phyloP scores from a whole-genome alignment of 1,140 invertebrate genomes.

The Listronotus oregonensis region DNA sequence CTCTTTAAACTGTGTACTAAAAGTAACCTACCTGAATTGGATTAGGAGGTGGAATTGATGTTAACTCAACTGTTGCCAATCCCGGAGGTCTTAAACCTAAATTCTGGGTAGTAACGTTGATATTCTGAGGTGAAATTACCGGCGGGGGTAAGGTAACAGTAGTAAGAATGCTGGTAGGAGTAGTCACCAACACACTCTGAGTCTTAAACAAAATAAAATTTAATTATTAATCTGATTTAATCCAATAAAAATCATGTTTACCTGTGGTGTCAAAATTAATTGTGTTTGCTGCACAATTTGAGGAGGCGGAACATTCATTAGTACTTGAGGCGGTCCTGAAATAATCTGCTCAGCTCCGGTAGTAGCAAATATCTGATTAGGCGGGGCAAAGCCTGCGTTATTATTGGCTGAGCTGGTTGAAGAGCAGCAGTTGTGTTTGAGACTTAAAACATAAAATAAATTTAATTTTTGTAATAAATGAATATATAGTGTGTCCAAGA shows the following conservation, averaged over 20 bases:
- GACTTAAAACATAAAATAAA: not conserved
- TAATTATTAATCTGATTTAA: not conserved
- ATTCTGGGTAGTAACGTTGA: conserved; percentile 13
- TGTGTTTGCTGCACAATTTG: conserved; percentile 45
- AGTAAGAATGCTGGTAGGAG: conserved; percentile 44
- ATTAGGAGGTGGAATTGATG: conserved; percentile 54
- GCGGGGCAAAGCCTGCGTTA: conserved; percentile 14
- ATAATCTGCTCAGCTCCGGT: conserved; percentile 41
- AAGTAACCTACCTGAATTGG: conserved; percentile 54
- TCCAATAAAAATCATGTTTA: conserved; percentile 3
- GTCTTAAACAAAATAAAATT: conserved; percentile 18
- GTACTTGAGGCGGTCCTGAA: conserved; percentile 47
- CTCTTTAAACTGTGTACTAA: no score
- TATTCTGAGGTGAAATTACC: conserved; percentile 23
- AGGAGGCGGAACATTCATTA: conserved; percentile 55
- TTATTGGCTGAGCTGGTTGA: conserved; percentile 10
- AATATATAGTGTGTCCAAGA: no score
- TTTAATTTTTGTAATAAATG: no score
- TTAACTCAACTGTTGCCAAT: conserved; percentile 44
- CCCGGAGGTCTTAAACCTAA: conserved; percentile 32
- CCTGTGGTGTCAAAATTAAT: conserved; percentile 32
- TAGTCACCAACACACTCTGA: conserved; percentile 41
- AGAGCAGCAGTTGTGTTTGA: conserved; percentile 10
- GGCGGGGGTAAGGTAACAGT: conserved; percentile 55
- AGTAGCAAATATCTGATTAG: conserved; percentile 19